Conservation (phyloP, 2,888 invertebrate genomes). For the Tromatobia lineatoria region DNA sequence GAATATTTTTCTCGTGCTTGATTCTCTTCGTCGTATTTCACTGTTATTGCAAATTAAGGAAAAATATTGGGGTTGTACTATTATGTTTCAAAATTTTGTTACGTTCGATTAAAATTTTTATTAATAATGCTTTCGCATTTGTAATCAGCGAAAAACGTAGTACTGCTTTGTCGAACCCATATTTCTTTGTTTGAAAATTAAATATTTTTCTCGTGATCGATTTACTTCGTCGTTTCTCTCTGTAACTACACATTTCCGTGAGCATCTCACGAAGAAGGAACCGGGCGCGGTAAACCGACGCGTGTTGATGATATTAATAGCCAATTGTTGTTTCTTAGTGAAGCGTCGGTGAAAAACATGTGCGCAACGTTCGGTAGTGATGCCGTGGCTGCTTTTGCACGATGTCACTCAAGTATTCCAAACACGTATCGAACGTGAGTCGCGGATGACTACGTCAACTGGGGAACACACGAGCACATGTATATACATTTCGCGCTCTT, state of each 20-base stretch:
- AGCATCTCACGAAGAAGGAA: slow-evolving; percentile 11
- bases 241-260: neutral
- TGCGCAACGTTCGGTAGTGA: slow-evolving; percentile 34
- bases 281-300: slow-evolving; percentile 21
- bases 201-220: neutral
- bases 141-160: no score
- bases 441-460: slow-evolving; percentile 1
- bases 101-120: no score
- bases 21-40: no score
- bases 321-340: slow-evolving; percentile 49
- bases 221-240: neutral
- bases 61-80: no score
- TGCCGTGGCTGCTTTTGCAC: slow-evolving; percentile 23
- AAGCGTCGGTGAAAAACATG: slow-evolving; percentile 28
- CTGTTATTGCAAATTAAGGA: no score
- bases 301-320: slow-evolving; percentile 52
- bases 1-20: no score
- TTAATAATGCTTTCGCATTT: no score
- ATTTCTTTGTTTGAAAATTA: no score
- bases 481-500: slow-evolving; percentile 14
- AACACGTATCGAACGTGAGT: slow-evolving; percentile 50
- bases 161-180: no score
- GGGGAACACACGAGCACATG: neutral
- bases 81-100: no score
- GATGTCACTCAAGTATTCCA: slow-evolving; percentile 40